Conservation (phyloP, 2,888 invertebrate species). For the Cephus rjabovi region DNA sequence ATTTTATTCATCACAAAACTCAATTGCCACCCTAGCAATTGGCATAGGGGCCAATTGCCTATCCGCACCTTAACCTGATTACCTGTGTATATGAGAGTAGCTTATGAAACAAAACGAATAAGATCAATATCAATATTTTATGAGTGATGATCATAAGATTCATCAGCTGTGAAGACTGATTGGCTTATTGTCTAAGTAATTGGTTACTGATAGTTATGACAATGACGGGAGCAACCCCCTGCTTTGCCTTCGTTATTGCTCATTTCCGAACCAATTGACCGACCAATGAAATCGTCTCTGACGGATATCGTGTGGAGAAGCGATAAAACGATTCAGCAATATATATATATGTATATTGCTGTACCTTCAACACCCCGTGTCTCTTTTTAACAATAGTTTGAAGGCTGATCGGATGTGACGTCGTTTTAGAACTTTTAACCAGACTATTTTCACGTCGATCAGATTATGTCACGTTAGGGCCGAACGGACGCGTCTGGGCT, state of each 20-base stretch:
- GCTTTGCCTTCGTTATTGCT: constrained; percentile 36
- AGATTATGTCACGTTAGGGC: neutral
- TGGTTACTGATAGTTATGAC: constrained; percentile 33
- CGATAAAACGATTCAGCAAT: neutral
- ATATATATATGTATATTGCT: neutral
- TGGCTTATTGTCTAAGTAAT: constrained; percentile 27
- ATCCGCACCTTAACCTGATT: neutral
- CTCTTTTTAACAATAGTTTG: neutral
- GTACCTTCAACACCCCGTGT: neutral
- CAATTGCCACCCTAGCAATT: neutral
- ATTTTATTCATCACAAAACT: neutral
- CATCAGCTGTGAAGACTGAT: constrained; percentile 23
- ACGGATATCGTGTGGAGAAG: neutral
- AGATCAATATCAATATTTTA: neutral
- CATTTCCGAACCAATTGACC: constrained; percentile 46
- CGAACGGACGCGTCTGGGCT: neutral
- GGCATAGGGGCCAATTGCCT: neutral
- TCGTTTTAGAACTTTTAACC: neutral
- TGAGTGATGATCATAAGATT: neutral
- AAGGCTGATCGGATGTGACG: neutral
- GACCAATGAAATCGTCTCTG: constrained; percentile 12
- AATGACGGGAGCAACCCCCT: constrained; percentile 29
- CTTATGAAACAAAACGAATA: neutral
- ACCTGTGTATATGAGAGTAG: neutral
- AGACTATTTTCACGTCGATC: neutral